Conservation (phyloP, 2,113 vertebrate genomes). For the Nibea coibor region DNA sequence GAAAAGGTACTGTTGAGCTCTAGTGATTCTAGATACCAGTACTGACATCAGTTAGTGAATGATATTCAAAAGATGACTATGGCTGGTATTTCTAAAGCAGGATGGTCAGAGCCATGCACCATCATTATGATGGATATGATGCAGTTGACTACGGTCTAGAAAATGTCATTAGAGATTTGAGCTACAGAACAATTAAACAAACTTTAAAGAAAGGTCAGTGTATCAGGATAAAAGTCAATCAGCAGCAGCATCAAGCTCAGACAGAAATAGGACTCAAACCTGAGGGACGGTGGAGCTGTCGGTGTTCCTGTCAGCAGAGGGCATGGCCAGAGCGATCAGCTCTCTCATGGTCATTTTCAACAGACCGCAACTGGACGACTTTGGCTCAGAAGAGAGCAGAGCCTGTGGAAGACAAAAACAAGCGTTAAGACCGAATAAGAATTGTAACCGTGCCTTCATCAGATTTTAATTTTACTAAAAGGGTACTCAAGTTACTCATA, state of each 20-base stretch:
- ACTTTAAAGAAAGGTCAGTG: not conserved
- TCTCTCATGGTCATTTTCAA: slow-evolving; percentile 94
- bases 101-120: not conserved
- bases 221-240: not conserved
- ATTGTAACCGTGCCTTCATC: not conserved
- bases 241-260: not conserved
- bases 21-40: too few relatives aligned
- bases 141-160: too few relatives aligned
- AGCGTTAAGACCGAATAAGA: too few relatives aligned
- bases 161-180: not conserved
- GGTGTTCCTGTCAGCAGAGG: slow-evolving; percentile 69
- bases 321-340: slow-evolving; percentile 87
- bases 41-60: too few relatives aligned
- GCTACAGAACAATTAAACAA: not conserved
- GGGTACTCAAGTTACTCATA: too few relatives aligned
- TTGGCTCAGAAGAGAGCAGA: slow-evolving; percentile 93
- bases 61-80: too few relatives aligned
- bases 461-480: not conserved
- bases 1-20: too few relatives aligned
- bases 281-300: slow-evolving; percentile 88
- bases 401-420: slow-evolving; percentile 80
- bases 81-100: not conserved
- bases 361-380: slow-evolving; percentile 89
- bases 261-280: slow-evolving; percentile 78
- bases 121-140: not conserved